A percentile compares a stretch with the other conserved stretches of the same genome.
Evolutionary conservation across 2,797 vertebrate species (phyloP).

Genomic region (Otolemur crassicaudatus): DNA sequence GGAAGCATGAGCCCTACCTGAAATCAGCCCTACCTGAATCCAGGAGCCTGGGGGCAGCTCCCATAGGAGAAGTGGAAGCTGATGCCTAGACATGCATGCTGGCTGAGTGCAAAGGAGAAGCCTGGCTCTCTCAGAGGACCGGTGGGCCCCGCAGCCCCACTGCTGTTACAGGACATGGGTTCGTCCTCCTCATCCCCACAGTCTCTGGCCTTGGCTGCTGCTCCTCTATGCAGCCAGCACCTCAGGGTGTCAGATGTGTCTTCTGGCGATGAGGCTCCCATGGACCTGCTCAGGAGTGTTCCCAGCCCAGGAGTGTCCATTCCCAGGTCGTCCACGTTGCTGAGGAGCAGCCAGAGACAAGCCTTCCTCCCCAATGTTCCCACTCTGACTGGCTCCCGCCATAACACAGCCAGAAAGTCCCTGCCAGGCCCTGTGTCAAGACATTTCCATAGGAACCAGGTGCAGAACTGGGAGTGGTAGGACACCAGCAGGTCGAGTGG

Average conservation of each 20-base stretch:
- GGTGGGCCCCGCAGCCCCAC: accelerated
- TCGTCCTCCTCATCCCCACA: not conserved
- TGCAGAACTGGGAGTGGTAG: not conserved
- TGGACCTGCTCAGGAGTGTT: too few relatives aligned
- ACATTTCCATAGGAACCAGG: too few relatives aligned
- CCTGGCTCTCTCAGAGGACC: too few relatives aligned
- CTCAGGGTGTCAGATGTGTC: not conserved
- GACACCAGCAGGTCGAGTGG: not conserved
- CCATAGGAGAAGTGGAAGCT: not conserved
- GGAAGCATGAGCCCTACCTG: not conserved
- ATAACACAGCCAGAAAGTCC: not conserved
- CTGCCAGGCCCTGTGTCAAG: not conserved
- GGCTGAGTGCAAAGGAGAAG: not conserved
- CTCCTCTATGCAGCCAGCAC: not conserved
- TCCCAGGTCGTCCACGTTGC: not conserved
- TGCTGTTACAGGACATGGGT: not conserved
- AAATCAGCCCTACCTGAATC: not conserved
- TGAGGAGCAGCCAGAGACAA: not conserved
- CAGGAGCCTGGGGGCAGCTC: not conserved
- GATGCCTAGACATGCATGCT: not conserved
- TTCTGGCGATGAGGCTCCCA: not conserved
- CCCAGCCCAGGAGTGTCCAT: accelerated
- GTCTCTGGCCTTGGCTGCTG: not conserved
- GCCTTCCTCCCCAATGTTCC: not conserved
- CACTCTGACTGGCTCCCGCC: not conserved